Conservation (phyloP, 2,113 vertebrate genomes). For the Pardalotus punctatus region DNA sequence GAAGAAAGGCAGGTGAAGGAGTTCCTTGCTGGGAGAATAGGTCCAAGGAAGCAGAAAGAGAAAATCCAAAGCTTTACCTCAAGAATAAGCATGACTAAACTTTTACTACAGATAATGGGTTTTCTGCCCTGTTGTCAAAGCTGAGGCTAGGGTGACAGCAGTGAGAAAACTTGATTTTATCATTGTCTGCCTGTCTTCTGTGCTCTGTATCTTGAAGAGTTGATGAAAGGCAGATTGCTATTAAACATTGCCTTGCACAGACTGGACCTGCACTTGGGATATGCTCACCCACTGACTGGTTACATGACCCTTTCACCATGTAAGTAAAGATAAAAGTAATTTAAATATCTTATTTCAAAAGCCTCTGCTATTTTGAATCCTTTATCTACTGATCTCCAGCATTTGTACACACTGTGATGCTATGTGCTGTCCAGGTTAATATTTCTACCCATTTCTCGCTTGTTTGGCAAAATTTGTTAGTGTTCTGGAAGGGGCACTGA, state of each 20-base stretch:
- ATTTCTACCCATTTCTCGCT: neutral
- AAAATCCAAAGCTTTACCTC: neutral
- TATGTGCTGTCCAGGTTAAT: neutral
- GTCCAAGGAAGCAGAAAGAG: neutral
- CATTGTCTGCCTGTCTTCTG: neutral
- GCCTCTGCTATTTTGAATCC: neutral
- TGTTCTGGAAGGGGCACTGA: neutral
- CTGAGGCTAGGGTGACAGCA: neutral
- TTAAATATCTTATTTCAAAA: neutral
- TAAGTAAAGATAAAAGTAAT: neutral
- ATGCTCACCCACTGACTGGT: neutral
- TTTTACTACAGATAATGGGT: neutral
- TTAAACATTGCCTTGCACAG: neutral
- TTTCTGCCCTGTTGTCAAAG: neutral
- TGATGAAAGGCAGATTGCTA: neutral
- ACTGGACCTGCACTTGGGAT: neutral
- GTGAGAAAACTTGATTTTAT: neutral
- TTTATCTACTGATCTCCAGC: neutral
- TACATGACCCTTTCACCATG: neutral
- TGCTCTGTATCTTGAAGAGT: neutral
- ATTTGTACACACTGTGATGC: neutral
- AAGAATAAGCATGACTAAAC: neutral
- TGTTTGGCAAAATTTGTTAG: neutral
- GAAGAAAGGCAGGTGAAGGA: neutral
- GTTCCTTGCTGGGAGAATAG: neutral